Conservation (phyloP, 2,113 vertebrate genomes). For the Bubalus kerabau region DNA sequence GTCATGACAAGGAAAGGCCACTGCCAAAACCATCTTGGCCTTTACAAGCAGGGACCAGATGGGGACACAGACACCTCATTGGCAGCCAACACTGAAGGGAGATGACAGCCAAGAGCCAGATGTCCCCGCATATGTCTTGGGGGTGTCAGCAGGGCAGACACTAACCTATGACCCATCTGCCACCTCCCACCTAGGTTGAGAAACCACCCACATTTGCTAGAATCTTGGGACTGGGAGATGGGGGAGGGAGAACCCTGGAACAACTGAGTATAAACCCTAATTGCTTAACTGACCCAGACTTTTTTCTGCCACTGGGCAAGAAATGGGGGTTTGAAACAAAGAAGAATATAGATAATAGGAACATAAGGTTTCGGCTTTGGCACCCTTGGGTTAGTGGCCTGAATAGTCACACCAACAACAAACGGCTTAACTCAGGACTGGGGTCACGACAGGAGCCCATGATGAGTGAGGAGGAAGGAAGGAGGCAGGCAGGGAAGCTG, state of each 20-base stretch:
- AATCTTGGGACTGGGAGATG: not conserved
- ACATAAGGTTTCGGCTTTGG: not conserved
- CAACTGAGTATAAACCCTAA: not conserved
- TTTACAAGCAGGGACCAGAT: slow-evolving; percentile 33
- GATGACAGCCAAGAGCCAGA: slow-evolving; percentile 22
- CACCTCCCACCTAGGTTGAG: not conserved
- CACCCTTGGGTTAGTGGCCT: not conserved
- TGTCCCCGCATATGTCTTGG: not conserved
- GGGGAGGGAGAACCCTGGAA: not conserved
- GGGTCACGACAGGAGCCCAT: not conserved
- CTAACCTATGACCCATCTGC: not conserved
- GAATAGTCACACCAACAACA: not conserved
- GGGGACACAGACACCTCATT: not conserved
- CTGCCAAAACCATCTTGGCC: not conserved
- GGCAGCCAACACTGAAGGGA: not conserved
- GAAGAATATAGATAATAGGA: not conserved
- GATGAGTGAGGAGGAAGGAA: not conserved
- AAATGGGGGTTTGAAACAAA: not conserved
- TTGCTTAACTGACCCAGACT: not conserved
- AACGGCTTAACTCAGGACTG: not conserved
- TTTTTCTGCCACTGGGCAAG: not conserved
- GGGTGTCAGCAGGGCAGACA: not conserved
- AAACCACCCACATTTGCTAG: not conserved
- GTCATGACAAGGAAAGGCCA: not conserved
- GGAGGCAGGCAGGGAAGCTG: not conserved